phyloP scores from a whole-genome alignment of 2,888 invertebrate genomes.

The Pemphredon lugubris region DNA sequence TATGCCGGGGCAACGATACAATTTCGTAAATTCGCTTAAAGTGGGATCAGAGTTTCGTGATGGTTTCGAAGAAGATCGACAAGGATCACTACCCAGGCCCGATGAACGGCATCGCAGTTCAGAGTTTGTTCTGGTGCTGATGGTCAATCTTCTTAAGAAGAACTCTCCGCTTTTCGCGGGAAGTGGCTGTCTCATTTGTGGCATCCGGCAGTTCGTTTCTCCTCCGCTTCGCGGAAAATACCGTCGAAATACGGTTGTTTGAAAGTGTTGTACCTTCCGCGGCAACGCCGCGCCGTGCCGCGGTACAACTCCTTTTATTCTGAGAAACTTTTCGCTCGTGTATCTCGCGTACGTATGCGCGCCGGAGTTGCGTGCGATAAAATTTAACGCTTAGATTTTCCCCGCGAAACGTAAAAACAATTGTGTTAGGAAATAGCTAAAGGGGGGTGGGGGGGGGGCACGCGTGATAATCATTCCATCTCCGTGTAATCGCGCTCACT shows the following conservation, averaged over 20 bases:
- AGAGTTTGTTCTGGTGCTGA: conserved; percentile 31
- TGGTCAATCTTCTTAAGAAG: conserved; percentile 54
- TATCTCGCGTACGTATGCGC: conserved; percentile 13
- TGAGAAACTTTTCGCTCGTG: conserved; percentile 41
- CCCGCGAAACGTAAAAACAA: conserved; percentile 13
- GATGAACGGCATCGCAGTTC: conserved; percentile 35
- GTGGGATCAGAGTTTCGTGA: conserved; percentile 25
- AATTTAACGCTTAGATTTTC: conserved; percentile 43
- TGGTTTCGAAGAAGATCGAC: conserved; percentile 17
- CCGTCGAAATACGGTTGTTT: conserved; percentile 51
- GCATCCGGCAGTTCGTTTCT: conserved; percentile 51
- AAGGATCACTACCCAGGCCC: conserved; percentile 28
- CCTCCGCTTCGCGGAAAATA: conserved; percentile 36
- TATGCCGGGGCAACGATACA: conserved; percentile 25
- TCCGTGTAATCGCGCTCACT: no score
- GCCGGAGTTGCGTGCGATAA: conserved; percentile 18
- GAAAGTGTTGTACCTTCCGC: conserved; percentile 35
- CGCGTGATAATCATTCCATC: no score
- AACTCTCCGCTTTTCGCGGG: conserved; percentile 28
- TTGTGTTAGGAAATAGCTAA: conserved; percentile 19
- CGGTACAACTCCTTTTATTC: conserved; percentile 41
- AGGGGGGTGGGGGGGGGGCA: no score
- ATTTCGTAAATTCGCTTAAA: conserved; percentile 34
- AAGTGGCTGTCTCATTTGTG: conserved; percentile 60
- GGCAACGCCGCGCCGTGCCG: conserved; percentile 11